These are phyloP conservation scores for Tamandua tetradactyla DNA, from an alignment of 2,797 vertebrate species.

Conservation along the genomic window DNA sequence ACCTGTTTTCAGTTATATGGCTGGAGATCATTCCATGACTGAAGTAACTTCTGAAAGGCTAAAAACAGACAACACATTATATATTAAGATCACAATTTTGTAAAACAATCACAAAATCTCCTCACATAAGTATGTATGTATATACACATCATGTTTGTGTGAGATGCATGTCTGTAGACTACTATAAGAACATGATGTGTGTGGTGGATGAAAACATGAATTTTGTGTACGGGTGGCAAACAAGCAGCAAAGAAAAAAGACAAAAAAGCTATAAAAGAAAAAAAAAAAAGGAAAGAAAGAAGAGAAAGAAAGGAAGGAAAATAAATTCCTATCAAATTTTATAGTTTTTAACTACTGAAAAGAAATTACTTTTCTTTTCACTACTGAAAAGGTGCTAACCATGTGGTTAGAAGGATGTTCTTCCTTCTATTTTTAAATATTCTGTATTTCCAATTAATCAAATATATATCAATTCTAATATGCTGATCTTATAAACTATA, in stretches of 20 bases:
- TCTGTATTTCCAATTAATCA: neutral
- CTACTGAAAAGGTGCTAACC: slow-evolving; percentile 42
- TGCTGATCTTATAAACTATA: neutral
- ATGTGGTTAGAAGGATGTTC: too few species aligned
- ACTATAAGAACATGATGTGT: neutral
- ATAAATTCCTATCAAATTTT: slow-evolving; percentile 15
- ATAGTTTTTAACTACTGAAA: slow-evolving; percentile 48
- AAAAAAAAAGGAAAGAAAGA: neutral
- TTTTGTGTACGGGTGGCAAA: neutral
- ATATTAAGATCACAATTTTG: slow-evolving; percentile 51
- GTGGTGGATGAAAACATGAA: slow-evolving; percentile 16
- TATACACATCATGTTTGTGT: neutral
- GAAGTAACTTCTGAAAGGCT: slow-evolving; percentile 97
- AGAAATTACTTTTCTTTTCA: slow-evolving; percentile 32
- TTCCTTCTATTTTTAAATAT: neutral
- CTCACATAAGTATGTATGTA: neutral
- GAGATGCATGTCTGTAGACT: neutral
- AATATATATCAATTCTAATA: slow-evolving; percentile 36
- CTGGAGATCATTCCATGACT: slow-evolving; percentile 96
- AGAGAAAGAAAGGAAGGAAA: neutral
- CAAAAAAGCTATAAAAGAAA: neutral
- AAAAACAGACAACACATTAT: slow-evolving; percentile 40
- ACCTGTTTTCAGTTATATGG: slow-evolving; percentile 97
- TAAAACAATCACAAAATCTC: slow-evolving; percentile 23
- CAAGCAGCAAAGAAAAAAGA: neutral